A percentile compares a stretch with the other conserved stretches of the same genome.
These are phyloP conservation scores for Tribolium madens DNA, from an alignment of 1,140 invertebrate genomes.

Conservation along the genomic window DNA sequence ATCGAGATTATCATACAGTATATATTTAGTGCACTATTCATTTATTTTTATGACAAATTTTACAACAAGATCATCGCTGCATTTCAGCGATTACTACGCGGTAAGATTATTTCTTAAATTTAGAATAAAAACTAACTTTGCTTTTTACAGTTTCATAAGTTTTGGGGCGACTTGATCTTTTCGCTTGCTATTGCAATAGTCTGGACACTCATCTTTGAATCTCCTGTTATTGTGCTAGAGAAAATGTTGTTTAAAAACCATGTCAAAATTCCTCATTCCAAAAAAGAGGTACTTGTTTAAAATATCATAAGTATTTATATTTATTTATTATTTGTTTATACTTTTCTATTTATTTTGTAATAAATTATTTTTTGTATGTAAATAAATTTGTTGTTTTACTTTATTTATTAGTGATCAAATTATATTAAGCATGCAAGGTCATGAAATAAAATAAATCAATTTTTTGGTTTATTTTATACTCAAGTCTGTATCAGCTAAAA, in stretches of 20 bases:
- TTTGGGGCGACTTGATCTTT: constrained; percentile 42
- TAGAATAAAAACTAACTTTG: neutral
- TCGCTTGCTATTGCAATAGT: constrained; percentile 18
- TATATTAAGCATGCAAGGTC: too few relatives aligned
- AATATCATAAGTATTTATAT: neutral
- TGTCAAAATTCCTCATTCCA: neutral
- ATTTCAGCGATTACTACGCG: constrained; percentile 32
- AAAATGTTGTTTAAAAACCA: constrained; percentile 13
- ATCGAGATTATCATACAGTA: constrained; percentile 43
- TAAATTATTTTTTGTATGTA: too few relatives aligned
- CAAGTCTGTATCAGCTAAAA: too few relatives aligned
- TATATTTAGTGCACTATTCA: constrained; percentile 50
- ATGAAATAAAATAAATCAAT: too few relatives aligned
- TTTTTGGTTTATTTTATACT: too few relatives aligned
- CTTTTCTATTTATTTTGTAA: too few relatives aligned
- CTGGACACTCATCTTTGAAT: constrained; percentile 44
- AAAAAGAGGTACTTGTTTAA: neutral
- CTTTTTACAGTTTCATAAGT: constrained; percentile 19
- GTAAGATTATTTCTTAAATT: constrained; percentile 40
- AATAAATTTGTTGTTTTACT: too few relatives aligned
- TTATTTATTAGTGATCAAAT: too few relatives aligned
- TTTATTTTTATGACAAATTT: neutral
- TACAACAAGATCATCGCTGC: neutral
- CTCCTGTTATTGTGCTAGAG: constrained; percentile 47
- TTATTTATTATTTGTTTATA: neutral